phyloP scores from a whole-genome alignment of 2,113 vertebrate species.

The Dasyornis broadbenti region DNA sequence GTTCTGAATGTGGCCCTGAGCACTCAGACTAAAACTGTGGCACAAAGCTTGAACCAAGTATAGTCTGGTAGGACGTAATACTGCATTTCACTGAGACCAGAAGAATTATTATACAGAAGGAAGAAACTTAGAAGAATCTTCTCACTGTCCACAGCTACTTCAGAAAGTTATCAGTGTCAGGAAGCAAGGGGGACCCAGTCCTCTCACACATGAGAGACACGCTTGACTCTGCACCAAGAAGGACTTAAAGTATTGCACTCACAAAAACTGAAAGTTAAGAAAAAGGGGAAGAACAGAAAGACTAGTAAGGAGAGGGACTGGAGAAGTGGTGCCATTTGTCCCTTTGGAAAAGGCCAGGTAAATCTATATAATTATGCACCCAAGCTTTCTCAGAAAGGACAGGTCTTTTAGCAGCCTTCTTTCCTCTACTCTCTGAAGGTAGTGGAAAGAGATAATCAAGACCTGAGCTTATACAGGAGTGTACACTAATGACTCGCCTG shows the following conservation, averaged over 20 bases:
- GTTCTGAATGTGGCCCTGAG: not conserved
- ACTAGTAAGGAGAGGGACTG: not conserved
- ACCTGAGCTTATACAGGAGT: slow-evolving; percentile 28
- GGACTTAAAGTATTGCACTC: not conserved
- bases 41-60: not conserved
- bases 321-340: not conserved
- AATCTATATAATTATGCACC: slow-evolving; percentile 52
- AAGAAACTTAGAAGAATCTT: not conserved
- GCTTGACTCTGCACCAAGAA: not conserved
- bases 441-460: slow-evolving; percentile 56
- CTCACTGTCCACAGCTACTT: not conserved
- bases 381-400: slow-evolving; percentile 12
- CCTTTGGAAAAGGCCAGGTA: slow-evolving; percentile 36
- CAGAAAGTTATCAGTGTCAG: not conserved
- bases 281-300: not conserved
- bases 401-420: not conserved
- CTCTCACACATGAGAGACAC: not conserved
- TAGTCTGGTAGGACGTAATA: not conserved
- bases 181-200: not conserved
- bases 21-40: not conserved
- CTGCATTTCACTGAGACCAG: not conserved
- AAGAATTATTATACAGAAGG: not conserved
- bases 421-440: not conserved
- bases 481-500: slow-evolving; percentile 57
- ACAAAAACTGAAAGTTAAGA: not conserved